These are phyloP conservation scores for Melinaea menophilus DNA, from an alignment of 2,888 invertebrate genomes.

Conservation along the genomic window DNA sequence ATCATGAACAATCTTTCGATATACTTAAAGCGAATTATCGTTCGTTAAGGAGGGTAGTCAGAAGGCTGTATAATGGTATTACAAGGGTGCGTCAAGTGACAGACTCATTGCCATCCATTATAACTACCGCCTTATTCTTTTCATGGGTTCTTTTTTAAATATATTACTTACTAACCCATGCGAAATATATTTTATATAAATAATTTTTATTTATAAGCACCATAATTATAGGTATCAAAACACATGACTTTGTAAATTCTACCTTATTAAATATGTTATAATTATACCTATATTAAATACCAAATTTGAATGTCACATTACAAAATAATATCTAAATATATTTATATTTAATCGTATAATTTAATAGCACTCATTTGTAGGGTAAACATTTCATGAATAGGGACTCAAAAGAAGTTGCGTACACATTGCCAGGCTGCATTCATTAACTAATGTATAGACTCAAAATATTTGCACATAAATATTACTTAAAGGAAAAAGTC, in stretches of 20 bases:
- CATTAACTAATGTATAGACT: constrained; percentile 77
- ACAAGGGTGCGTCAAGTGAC: constrained; percentile 73
- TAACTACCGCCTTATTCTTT: constrained; percentile 54
- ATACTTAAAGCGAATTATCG: constrained; percentile 43
- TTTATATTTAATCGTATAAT: background rate
- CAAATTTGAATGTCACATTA: background rate
- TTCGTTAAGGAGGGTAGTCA: constrained; percentile 42
- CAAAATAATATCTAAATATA: background rate
- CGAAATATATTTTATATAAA: too few species aligned
- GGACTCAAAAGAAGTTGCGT: constrained; percentile 50
- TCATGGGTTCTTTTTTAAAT: constrained; percentile 4
- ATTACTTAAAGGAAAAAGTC: constrained; percentile 60
- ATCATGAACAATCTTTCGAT: constrained; percentile 17
- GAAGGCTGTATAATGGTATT: constrained; percentile 65
- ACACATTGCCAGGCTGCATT: constrained; percentile 69
- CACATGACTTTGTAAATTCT: too few species aligned
- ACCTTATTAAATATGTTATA: too few species aligned
- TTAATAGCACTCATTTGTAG: background rate
- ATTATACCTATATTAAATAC: too few species aligned
- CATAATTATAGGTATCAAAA: too few species aligned
- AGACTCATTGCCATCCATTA: constrained; percentile 68
- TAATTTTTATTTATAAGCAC: too few species aligned
- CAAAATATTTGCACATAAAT: constrained; percentile 76
- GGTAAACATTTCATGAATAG: constrained; percentile 45
- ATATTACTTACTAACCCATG: background rate